These are phyloP conservation scores for Neodontobutis hainanensis DNA, from an alignment of 2,113 vertebrate species.

Conservation along the genomic window DNA sequence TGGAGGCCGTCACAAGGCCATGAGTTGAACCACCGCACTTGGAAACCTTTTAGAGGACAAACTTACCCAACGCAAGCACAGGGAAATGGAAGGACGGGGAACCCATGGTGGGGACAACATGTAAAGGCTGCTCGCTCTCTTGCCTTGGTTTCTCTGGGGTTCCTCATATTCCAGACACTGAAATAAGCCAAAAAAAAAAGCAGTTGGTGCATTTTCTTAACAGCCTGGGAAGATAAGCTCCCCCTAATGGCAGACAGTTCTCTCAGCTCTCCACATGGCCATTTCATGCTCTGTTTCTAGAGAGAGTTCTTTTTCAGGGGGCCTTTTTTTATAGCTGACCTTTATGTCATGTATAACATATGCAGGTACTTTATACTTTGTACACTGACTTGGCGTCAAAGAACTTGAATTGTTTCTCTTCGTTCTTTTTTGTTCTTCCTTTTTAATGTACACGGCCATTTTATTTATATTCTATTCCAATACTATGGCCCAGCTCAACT, in stretches of 20 bases:
- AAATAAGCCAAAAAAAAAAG: conserved; percentile 69
- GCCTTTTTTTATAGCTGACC: conserved; percentile 72
- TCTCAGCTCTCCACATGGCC: conserved; percentile 67
- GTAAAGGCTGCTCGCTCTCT: conserved; percentile 44
- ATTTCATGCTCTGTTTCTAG: conserved; percentile 65
- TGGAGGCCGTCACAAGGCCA: conserved; percentile 94
- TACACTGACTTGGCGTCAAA: conserved; percentile 74
- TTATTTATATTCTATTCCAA: conserved; percentile 68
- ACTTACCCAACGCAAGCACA: conserved; percentile 63
- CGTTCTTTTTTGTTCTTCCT: conserved; percentile 42
- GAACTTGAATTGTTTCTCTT: conserved; percentile 79
- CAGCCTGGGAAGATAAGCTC: conserved; percentile 77
- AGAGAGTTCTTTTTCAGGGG: conserved; percentile 72
- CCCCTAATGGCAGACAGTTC: conserved; percentile 65
- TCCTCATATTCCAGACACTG: conserved; percentile 73
- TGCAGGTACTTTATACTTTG: conserved; percentile 81
- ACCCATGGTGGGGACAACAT: conserved; percentile 38
- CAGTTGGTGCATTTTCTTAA: conserved; percentile 68
- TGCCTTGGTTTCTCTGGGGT: conserved; percentile 64
- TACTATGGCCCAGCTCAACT: conserved; percentile 55
- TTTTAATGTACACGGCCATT: conserved; percentile 55
- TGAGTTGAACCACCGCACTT: conserved; percentile 76
- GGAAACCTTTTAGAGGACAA: conserved; percentile 37
- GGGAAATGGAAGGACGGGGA: conserved; percentile 60
- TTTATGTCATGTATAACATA: conserved; percentile 78